These are phyloP conservation scores for Pogoniulus pusillus DNA, from an alignment of 2,797 vertebrate species.

Conservation along the genomic window DNA sequence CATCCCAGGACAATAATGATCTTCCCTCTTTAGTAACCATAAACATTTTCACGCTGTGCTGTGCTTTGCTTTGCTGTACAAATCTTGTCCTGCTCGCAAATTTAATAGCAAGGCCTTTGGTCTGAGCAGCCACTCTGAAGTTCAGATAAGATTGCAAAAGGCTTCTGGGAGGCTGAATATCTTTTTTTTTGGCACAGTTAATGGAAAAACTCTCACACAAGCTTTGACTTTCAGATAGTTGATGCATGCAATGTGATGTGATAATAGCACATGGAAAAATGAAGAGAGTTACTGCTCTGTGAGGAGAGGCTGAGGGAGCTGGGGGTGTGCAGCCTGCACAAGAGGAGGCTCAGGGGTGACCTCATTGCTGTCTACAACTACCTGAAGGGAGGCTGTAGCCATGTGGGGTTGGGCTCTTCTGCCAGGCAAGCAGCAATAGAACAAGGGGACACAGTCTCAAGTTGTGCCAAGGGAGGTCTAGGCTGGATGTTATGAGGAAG, in stretches of 20 bases:
- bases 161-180: not conserved
- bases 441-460: no score
- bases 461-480: no score
- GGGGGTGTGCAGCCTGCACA: no score
- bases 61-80: slow-evolving; percentile 2
- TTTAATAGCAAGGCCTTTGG: not conserved
- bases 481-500: no score
- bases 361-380: no score
- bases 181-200: not conserved
- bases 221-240: not conserved
- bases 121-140: not conserved
- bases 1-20: not conserved
- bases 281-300: not conserved
- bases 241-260: not conserved
- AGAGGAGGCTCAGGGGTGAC: no score
- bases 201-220: not conserved
- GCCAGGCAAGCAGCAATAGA: no score
- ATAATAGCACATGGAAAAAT: not conserved
- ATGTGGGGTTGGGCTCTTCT: no score
- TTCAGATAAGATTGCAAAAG: slow-evolving; percentile 7
- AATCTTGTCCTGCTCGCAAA: not conserved
- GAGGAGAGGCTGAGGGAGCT: no score
- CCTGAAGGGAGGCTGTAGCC: no score
- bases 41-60: not conserved
- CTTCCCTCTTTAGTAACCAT: slow-evolving; percentile 4